These are phyloP conservation scores for Calcarius lapponicus DNA, from an alignment of 2,797 vertebrate species.

Conservation along the genomic window DNA sequence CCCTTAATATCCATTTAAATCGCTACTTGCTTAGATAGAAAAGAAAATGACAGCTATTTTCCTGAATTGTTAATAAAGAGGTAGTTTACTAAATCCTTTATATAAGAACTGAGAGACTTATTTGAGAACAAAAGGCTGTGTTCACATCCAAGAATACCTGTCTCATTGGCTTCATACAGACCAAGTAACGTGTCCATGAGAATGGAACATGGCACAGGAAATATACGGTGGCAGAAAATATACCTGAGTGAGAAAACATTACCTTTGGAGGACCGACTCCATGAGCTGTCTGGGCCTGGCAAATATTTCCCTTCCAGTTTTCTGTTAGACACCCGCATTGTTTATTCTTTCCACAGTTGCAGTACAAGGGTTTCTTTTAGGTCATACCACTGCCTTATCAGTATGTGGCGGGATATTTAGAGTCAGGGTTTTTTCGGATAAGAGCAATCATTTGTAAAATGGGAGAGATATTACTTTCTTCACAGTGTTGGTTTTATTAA, in stretches of 20 bases:
- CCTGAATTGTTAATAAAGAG: neutral
- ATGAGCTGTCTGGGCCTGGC: neutral
- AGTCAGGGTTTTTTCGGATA: neutral
- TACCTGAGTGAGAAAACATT: neutral
- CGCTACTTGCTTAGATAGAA: neutral
- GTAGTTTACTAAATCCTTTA: neutral
- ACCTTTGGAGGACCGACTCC: neutral
- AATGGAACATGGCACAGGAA: neutral
- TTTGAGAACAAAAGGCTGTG: neutral
- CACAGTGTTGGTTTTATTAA: neutral
- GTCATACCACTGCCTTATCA: neutral
- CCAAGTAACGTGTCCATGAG: fast-evolving
- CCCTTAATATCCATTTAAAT: neutral
- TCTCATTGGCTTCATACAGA: neutral
- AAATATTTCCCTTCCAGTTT: neutral
- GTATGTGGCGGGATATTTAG: neutral
- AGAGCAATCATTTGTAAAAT: neutral
- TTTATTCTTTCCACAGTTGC: neutral
- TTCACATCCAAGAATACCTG: neutral
- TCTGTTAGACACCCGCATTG: neutral
- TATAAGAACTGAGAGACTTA: neutral
- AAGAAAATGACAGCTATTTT: constrained; percentile 1
- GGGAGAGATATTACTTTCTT: neutral
- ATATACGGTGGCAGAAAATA: neutral
- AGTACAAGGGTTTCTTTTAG: neutral